phyloP scores from a whole-genome alignment of 2,113 vertebrate species.

The Ornithorhynchus anatinus region DNA sequence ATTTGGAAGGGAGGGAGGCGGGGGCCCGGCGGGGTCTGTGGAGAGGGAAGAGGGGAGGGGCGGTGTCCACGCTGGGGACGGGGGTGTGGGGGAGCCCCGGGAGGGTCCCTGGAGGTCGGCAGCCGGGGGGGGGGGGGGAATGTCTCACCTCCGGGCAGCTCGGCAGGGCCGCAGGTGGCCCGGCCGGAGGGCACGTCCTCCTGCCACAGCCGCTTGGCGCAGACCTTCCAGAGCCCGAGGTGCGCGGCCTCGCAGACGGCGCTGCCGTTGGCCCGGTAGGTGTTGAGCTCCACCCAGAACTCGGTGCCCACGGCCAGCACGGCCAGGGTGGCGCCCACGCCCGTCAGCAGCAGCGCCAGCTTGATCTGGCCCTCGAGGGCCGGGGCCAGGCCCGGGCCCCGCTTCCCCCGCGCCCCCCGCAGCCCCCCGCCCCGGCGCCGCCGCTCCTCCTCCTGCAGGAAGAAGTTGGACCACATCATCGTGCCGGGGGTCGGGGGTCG shows the following conservation, averaged over 20 bases:
- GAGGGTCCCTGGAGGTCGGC: background rate
- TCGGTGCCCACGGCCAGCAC: constrained; percentile 87
- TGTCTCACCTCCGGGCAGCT: constrained; percentile 82
- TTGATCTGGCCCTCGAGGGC: constrained; percentile 79
- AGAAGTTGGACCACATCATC: constrained; percentile 89
- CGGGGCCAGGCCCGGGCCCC: constrained; percentile 61
- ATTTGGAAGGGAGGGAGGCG: no score
- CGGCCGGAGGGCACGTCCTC: constrained; percentile 77
- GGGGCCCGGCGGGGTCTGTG: no score
- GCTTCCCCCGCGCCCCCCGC: constrained; percentile 49
- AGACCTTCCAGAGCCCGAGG: constrained; percentile 87
- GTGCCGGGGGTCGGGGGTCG: accelerated
- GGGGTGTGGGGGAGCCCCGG: background rate
- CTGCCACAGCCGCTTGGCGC: constrained; percentile 82
- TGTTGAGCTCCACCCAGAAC: constrained; percentile 87
- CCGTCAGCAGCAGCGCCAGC: constrained; percentile 77
- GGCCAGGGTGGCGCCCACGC: constrained; percentile 78
- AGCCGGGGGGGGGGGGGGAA: no score
- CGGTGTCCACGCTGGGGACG: accelerated
- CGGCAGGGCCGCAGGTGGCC: constrained; percentile 82
- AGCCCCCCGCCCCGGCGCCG: constrained; percentile 43
- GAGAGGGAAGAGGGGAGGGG: background rate
- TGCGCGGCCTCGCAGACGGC: constrained; percentile 80
- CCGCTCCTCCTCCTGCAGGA: constrained; percentile 81
- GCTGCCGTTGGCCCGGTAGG: constrained; percentile 76